Conservation (phyloP, 2,797 vertebrate species). For the Enteromius trimaculatus region DNA sequence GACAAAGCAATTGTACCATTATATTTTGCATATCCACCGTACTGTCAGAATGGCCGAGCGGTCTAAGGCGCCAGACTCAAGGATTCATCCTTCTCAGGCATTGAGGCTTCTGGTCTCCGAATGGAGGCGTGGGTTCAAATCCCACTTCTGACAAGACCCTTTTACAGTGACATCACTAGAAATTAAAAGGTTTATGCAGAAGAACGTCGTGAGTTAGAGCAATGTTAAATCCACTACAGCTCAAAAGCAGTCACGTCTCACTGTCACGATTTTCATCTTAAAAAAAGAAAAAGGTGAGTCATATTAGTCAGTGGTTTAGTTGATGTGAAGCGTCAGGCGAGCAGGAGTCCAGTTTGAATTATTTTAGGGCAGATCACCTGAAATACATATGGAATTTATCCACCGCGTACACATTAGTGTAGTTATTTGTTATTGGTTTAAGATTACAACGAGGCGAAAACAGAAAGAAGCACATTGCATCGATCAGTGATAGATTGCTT, state of each 20-base stretch:
- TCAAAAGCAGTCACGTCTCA: neutral
- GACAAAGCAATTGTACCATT: no score
- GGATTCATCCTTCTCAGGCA: conserved; percentile 15
- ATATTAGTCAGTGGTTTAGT: neutral
- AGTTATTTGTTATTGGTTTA: neutral
- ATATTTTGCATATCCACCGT: no score
- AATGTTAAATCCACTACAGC: neutral
- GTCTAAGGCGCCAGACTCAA: conserved; percentile 71
- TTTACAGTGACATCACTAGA: neutral
- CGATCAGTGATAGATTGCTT: conserved; percentile 29
- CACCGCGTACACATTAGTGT: neutral
- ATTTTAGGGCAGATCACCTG: neutral
- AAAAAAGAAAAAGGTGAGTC: neutral
- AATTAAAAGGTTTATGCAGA: neutral
- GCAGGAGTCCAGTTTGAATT: neutral
- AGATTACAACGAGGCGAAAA: neutral
- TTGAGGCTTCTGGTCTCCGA: conserved; percentile 64
- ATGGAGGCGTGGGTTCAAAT: conserved; percentile 68
- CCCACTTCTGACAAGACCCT: conserved; percentile 60
- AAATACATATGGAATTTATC: neutral
- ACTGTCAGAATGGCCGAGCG: conserved; percentile 67
- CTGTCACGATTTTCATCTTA: neutral
- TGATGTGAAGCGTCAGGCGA: no score
- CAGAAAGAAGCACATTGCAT: neutral
- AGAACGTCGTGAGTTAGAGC: neutral